Evolutionary conservation across 2,888 invertebrate genomes (phyloP), one percentile per base, ranked within the genome.

Genomic region (Monoplex corrugatus): DNA sequence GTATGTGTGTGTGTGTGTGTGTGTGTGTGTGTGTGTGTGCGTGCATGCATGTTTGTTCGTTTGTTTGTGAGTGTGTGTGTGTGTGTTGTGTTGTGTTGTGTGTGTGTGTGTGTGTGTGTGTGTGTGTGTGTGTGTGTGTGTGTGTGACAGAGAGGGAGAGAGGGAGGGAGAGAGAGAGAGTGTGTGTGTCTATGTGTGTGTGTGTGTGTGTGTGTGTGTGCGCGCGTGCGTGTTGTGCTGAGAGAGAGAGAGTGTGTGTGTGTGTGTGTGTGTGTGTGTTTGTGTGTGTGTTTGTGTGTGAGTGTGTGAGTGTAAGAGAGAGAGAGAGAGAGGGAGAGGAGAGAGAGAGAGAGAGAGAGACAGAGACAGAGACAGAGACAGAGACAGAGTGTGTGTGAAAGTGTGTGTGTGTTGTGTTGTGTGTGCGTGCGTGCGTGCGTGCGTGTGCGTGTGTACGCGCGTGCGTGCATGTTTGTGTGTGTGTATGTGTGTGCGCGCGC

Each of bases 401-500:
- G 43, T 82, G 43, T 82, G 43, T 82, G 50, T 50, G 50, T 50
- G 50, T n/a, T 50, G 50, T 50, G 50, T 50, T 50, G 50, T 50
- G 50, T 50, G 50, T 50, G 50, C 19, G 43, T 82, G 50, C 19
- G 50, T 50, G 43, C 35, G 43, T 82, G 43, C 35, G 82, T 88
- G 88, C 82, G 83, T 88, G 50, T 50, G 50, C 19, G 10, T 50
- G 19, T 50, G 50, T 50, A 19, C 19, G 50, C 19, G 50, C 19
- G 50, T 50, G 10, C 19, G 50, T 50, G 50, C 19, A 19, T 50
- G 50, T 50, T 8, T 50, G 50, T 50, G 82, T 82, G 63, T 82
- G 88, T 88, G 38, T 57, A 40, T 82, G 43, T 82, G 50, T 88
- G 50, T 50, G 88, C 32, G 35, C 57, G 19, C 50, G 57, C 82